A percentile compares a stretch with the other conserved stretches of the same genome.
These are phyloP conservation scores for Drosophila bocki DNA, from an alignment of 1,140 invertebrate genomes.

Conservation along the genomic window DNA sequence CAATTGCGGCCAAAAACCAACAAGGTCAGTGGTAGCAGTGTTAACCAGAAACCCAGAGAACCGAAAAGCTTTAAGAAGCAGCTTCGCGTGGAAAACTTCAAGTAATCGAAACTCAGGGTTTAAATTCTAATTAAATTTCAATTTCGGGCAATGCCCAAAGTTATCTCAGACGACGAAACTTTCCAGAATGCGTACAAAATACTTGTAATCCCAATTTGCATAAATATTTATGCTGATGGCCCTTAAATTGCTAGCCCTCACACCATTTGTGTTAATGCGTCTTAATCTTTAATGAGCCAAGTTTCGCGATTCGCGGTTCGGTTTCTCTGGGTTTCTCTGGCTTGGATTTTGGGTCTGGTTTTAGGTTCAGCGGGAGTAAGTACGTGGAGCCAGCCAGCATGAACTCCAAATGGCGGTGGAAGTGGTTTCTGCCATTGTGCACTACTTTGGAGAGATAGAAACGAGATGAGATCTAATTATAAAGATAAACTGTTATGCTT, in stretches of 20 bases:
- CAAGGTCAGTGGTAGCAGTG: slow-evolving; percentile 45
- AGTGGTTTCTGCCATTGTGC: slow-evolving; percentile 47
- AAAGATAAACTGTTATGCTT: slow-evolving; percentile 70
- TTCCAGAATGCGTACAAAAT: slow-evolving; percentile 58
- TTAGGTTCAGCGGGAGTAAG: slow-evolving; percentile 20
- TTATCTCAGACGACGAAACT: slow-evolving; percentile 20
- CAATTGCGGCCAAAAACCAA: slow-evolving; percentile 12
- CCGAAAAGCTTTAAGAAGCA: slow-evolving; percentile 22
- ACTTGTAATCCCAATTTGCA: slow-evolving; percentile 81
- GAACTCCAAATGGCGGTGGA: slow-evolving; percentile 36
- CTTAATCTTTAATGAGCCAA: slow-evolving; percentile 84
- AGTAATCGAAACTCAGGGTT: slow-evolving; percentile 38
- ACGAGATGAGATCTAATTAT: slow-evolving; percentile 69
- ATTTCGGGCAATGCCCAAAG: slow-evolving; percentile 44
- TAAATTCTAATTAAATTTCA: slow-evolving; percentile 69
- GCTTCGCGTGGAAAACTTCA: slow-evolving; percentile 13
- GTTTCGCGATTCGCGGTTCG: slow-evolving; percentile 66
- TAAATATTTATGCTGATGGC: slow-evolving; percentile 82
- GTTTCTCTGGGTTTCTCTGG: slow-evolving; percentile 15
- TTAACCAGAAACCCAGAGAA: background rate
- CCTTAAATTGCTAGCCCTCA: slow-evolving; percentile 57
- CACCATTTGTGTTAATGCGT: slow-evolving; percentile 75
- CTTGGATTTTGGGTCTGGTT: slow-evolving; percentile 5
- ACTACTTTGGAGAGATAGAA: slow-evolving; percentile 57
- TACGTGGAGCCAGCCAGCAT: slow-evolving; percentile 54